Evolutionary conservation across 2,797 vertebrate species (phyloP).

Genomic region (Paedocypris micromegethes): DNA sequence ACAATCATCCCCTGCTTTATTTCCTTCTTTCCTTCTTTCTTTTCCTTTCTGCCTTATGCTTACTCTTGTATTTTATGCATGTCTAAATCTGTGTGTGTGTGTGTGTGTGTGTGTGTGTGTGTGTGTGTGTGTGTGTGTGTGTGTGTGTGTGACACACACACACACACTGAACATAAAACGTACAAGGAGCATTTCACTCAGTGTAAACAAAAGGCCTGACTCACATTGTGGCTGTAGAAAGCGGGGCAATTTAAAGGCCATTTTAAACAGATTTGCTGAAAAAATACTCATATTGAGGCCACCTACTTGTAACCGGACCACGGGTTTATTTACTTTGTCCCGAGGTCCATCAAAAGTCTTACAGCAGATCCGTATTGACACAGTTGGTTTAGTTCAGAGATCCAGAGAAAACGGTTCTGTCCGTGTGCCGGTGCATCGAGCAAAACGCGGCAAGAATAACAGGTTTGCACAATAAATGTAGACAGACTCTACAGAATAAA

Average conservation of each 20-base stretch:
- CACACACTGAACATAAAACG: constrained; percentile 41
- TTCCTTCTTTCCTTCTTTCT: no score
- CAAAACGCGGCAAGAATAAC: constrained; percentile 5
- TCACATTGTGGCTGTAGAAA: constrained; percentile 60
- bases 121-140: background rate
- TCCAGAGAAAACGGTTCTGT: constrained; percentile 9
- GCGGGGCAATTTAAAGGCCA: constrained; percentile 60
- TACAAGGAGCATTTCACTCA: constrained; percentile 58
- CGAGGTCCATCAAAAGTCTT: constrained; percentile 55
- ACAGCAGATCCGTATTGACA: constrained; percentile 52
- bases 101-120: constrained; percentile 6
- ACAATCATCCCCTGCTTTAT: no score
- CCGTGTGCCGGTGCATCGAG: constrained; percentile 18
- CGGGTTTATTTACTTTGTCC: constrained; percentile 66
- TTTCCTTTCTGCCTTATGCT: no score
- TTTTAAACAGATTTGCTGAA: constrained; percentile 68
- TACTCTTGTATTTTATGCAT: no score
- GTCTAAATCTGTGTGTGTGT: background rate
- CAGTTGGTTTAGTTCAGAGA: constrained; percentile 31
- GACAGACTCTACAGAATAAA: constrained; percentile 10
- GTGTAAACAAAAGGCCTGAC: constrained; percentile 62
- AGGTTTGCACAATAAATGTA: constrained; percentile 5
- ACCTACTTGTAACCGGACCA: constrained; percentile 50
- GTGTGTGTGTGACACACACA: constrained; percentile 43
- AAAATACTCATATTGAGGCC: constrained; percentile 60